Conservation (phyloP, 92 coral and sea anemone genomes). For the Epizoanthus scotinus region DNA sequence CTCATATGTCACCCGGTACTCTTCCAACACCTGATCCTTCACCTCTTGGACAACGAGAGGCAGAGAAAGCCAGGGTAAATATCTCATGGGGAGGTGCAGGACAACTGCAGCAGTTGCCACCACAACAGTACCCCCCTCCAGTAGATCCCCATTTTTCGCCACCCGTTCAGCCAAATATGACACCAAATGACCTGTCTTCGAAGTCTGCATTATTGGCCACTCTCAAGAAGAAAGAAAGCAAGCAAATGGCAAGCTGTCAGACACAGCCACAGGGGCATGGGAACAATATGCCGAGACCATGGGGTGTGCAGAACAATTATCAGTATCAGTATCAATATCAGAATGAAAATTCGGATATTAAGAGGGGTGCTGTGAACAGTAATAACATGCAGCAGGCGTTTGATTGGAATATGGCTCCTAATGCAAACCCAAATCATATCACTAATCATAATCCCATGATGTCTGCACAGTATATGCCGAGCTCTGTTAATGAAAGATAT, state of each 20-base stretch:
- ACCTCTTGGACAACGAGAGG: slow-evolving; percentile 75
- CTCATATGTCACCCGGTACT: slow-evolving; percentile 64
- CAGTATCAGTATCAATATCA: slow-evolving; percentile 11
- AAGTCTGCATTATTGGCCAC: slow-evolving; percentile 35
- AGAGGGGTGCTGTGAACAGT: slow-evolving; percentile 16
- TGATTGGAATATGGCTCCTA: slow-evolving; percentile 29
- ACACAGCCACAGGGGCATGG: slow-evolving; percentile 14
- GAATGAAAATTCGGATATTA: not conserved
- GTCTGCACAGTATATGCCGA: slow-evolving; percentile 34
- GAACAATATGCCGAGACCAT: slow-evolving; percentile 16
- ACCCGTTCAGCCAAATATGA: slow-evolving; percentile 15
- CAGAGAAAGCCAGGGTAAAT: slow-evolving; percentile 75
- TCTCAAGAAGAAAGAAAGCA: slow-evolving; percentile 28
- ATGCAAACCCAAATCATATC: slow-evolving; percentile 30
- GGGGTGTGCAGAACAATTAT: slow-evolving; percentile 20
- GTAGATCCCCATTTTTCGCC: slow-evolving; percentile 44
- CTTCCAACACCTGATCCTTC: slow-evolving; percentile 90
- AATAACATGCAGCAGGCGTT: slow-evolving; percentile 34
- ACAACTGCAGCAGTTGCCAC: slow-evolving; percentile 53
- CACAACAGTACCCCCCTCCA: slow-evolving; percentile 36
- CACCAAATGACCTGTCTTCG: slow-evolving; percentile 39
- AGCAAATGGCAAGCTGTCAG: slow-evolving; percentile 24
- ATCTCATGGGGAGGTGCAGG: slow-evolving; percentile 82
- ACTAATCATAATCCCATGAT: slow-evolving; percentile 36
- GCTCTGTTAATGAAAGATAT: slow-evolving; percentile 16